Percentiles rank a stretch among this genome's conserved stretches.
Conservation (phyloP, 92 coral and sea anemone genomes). For the Epizoanthus rinbou region DNA sequence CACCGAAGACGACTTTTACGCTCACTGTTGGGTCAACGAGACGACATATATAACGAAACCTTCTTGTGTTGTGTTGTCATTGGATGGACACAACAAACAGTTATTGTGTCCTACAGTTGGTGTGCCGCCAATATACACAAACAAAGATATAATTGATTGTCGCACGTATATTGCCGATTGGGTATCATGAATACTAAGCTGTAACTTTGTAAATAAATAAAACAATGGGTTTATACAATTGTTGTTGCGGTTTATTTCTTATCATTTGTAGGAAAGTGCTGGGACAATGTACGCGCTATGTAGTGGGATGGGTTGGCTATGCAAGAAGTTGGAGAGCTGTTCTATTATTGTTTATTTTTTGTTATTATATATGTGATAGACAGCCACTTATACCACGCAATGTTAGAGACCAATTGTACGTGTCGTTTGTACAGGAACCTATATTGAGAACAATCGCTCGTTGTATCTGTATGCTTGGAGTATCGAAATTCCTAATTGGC, state of each 20-base stretch:
- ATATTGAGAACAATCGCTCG: slow-evolving; percentile 16
- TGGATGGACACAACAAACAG: slow-evolving; percentile 17
- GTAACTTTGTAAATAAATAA: slow-evolving; percentile 12
- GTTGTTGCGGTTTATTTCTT: slow-evolving; percentile 15
- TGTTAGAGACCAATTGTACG: slow-evolving; percentile 16
- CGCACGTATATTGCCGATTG: slow-evolving; percentile 18
- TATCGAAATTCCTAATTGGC: slow-evolving; percentile 15
- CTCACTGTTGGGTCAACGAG: too few relatives aligned
- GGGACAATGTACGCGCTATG: slow-evolving; percentile 18
- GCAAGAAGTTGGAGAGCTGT: slow-evolving; percentile 18
- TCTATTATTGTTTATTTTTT: slow-evolving; percentile 11
- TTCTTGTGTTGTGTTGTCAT: too few relatives aligned
- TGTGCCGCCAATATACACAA: slow-evolving; percentile 17
- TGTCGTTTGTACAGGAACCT: slow-evolving; percentile 17
- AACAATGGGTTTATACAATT: slow-evolving; percentile 14
- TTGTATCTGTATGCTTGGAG: slow-evolving; percentile 16
- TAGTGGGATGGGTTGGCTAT: slow-evolving; percentile 18
- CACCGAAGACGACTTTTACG: too few relatives aligned
- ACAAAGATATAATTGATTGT: slow-evolving; percentile 13
- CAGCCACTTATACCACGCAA: slow-evolving; percentile 18
- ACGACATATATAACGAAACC: too few relatives aligned
- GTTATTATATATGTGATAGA: slow-evolving; percentile 13
- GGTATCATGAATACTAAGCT: slow-evolving; percentile 15
- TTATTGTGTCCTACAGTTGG: slow-evolving; percentile 16
- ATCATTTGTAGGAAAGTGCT: slow-evolving; percentile 15